Conservation (phyloP, 2,888 invertebrate species). For the Hypena proboscidalis region DNA sequence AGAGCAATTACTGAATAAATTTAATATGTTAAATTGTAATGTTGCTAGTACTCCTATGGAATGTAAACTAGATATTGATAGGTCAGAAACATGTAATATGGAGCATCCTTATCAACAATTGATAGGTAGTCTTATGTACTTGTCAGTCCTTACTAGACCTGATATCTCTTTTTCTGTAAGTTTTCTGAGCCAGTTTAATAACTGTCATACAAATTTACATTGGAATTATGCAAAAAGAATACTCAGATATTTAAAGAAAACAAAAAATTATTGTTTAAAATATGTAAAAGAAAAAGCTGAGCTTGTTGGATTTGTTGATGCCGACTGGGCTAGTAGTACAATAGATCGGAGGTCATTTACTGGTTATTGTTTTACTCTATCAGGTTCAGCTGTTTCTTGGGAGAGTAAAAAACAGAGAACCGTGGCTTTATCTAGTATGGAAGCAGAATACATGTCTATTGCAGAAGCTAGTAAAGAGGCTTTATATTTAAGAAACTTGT, state of each 20-base stretch:
- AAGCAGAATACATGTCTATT: conserved; percentile 11
- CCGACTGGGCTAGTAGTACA: conserved; percentile 25
- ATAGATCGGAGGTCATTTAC: conserved; percentile 59
- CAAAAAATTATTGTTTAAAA: background rate
- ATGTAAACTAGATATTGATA: conserved; percentile 6
- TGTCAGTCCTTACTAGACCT: conserved; percentile 10
- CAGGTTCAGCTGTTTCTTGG: conserved; percentile 39
- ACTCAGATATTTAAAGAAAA: conserved; percentile 2
- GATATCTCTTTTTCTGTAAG: conserved; percentile 2
- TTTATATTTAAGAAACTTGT: too few relatives aligned
- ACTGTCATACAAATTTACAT: background rate
- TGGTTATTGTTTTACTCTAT: conserved; percentile 35
- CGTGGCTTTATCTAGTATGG: background rate
- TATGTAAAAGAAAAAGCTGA: too few relatives aligned
- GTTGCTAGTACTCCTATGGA: conserved; percentile 6
- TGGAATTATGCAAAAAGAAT: background rate
- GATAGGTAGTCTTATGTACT: conserved; percentile 9
- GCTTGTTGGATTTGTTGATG: conserved; percentile 33
- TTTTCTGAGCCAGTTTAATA: background rate
- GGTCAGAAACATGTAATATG: conserved; percentile 5
- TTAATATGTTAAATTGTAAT: conserved; percentile 1
- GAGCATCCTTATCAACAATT: conserved; percentile 7
- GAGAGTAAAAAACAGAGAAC: background rate
- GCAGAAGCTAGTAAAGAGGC: conserved; percentile 18
- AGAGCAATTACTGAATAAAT: conserved; percentile 5